phyloP scores from a whole-genome alignment of 92 coral and sea anemone genomes.

The Bergia puertoricense region DNA sequence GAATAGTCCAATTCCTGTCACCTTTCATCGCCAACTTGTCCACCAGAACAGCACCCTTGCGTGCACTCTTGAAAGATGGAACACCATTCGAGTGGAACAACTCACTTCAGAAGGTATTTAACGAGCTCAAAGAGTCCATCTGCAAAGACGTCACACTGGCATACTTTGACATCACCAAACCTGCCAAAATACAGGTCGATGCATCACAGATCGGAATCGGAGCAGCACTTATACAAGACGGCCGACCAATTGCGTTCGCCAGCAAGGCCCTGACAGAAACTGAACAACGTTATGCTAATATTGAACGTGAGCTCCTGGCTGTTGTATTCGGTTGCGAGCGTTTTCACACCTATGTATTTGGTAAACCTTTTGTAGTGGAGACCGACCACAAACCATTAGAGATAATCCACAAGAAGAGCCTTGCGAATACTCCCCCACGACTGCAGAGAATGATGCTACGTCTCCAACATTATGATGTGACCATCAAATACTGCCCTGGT shows the following conservation, averaged over 20 bases:
- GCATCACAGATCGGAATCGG: conserved; percentile 27
- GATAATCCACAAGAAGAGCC: conserved; percentile 40
- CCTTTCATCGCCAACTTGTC: conserved; percentile 45
- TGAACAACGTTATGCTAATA: conserved; percentile 37
- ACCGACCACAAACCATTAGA: conserved; percentile 45
- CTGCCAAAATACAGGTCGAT: conserved; percentile 28
- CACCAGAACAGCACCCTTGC: conserved; percentile 43
- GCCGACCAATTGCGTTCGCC: conserved; percentile 42
- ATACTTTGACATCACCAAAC: conserved; percentile 29
- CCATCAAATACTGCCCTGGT: neutral
- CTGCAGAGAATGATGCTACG: conserved; percentile 39
- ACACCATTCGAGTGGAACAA: conserved; percentile 42
- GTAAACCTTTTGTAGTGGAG: conserved; percentile 45
- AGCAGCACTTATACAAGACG: conserved; percentile 42
- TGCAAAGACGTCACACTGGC: conserved; percentile 31
- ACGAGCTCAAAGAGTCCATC: conserved; percentile 33
- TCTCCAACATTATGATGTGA: conserved; percentile 23
- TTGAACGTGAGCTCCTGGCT: conserved; percentile 40
- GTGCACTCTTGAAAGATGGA: conserved; percentile 26
- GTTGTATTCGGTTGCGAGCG: conserved; percentile 50
- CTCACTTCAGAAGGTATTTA: conserved; percentile 35
- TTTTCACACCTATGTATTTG: conserved; percentile 50
- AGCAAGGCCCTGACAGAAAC: conserved; percentile 18
- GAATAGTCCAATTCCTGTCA: conserved; percentile 35
- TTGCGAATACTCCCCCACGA: conserved; percentile 43